These are phyloP conservation scores for Chionoecetes opilio DNA, from an alignment of 1,140 invertebrate genomes.

Conservation along the genomic window DNA sequence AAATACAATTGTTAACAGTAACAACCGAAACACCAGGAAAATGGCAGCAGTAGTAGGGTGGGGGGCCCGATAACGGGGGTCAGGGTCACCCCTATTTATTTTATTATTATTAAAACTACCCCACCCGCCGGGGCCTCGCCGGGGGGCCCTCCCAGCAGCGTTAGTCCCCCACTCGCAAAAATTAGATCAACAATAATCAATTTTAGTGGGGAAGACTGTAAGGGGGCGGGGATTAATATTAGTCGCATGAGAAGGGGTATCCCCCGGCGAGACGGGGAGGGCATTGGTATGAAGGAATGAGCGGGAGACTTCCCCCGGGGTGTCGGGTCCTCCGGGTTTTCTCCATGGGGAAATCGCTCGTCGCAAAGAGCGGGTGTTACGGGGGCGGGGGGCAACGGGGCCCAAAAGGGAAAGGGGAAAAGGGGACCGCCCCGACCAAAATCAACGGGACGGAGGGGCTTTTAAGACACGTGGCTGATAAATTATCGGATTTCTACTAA, in stretches of 20 bases:
- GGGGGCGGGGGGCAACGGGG: not conserved
- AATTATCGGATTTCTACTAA: no score
- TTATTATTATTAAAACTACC: no score
- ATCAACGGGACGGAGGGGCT: no score
- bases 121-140: not conserved
- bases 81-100: not conserved
- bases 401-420: not conserved
- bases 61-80: no score
- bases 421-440: not conserved
- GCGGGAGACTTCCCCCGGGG: constrained; percentile 65
- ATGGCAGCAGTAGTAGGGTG: not conserved
- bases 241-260: constrained; percentile 33
- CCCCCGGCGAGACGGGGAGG: not conserved
- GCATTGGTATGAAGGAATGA: not conserved
- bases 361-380: constrained; percentile 70
- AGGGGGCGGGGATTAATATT: constrained; percentile 10
- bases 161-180: constrained; percentile 1
- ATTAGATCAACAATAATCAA: not conserved
- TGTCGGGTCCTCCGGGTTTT: constrained; percentile 46
- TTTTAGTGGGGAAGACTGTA: not conserved
- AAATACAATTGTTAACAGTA: not conserved
- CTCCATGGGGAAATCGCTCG: constrained; percentile 71
- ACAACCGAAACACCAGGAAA: no score
- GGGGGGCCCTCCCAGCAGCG: not conserved
- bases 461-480: no score